A percentile compares a stretch with the other conserved stretches of the same genome.
These are phyloP conservation scores for Gymnarchus niloticus DNA, from an alignment of 2,113 vertebrate genomes.

Conservation along the genomic window DNA sequence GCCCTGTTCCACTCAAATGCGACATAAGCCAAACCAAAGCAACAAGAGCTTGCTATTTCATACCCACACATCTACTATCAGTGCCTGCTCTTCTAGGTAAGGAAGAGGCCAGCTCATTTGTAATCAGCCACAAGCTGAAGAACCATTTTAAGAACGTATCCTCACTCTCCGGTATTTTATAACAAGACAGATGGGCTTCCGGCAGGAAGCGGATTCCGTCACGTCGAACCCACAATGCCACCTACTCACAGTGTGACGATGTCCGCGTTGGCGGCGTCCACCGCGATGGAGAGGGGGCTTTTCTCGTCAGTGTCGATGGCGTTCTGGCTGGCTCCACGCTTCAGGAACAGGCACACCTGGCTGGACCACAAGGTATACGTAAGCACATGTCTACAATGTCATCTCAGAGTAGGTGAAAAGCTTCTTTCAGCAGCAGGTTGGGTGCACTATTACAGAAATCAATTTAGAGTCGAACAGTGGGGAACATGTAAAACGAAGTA, in stretches of 20 bases:
- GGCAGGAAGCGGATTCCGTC: too few species aligned
- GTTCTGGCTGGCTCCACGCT: constrained; percentile 89
- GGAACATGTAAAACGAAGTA: background rate
- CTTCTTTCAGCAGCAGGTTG: too few species aligned
- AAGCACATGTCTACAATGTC: background rate
- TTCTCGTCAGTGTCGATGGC: constrained; percentile 88
- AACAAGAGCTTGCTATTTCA: background rate
- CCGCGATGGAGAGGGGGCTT: constrained; percentile 86
- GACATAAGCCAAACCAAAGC: too few species aligned
- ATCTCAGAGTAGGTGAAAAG: background rate
- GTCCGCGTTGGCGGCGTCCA: constrained; percentile 94
- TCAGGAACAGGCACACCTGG: constrained; percentile 94
- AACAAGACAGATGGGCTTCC: too few species aligned
- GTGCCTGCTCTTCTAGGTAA: background rate
- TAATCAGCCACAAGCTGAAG: background rate
- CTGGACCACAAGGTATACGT: constrained; percentile 48
- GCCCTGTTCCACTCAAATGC: background rate
- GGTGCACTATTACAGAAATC: background rate
- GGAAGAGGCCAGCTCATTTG: background rate
- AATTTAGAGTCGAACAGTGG: background rate
- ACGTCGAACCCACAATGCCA: background rate
- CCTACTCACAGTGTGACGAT: constrained; percentile 89
- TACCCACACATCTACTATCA: background rate
- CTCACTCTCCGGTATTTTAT: too few species aligned
- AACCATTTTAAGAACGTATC: background rate